Percentiles rank a stretch among this genome's conserved stretches.
Evolutionary conservation across 2,797 vertebrate genomes (phyloP).

Genomic region (Sebastes paucispinis): DNA sequence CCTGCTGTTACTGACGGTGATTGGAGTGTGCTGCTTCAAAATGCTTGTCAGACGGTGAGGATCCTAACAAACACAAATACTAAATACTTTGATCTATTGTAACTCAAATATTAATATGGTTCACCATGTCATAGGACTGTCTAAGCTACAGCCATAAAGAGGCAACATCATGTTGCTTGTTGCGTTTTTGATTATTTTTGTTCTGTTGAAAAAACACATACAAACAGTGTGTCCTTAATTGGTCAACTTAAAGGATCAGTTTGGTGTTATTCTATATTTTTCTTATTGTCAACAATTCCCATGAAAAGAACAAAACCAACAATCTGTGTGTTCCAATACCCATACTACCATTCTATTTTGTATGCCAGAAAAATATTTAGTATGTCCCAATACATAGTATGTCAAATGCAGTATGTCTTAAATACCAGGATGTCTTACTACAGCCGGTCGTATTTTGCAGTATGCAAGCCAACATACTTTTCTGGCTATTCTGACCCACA

Average conservation of each 20-base stretch:
- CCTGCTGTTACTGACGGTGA: conserved; percentile 83
- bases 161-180: neutral
- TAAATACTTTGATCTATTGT: neutral
- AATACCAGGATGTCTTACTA: too few relatives aligned
- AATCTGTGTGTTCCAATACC: neutral
- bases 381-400: too few relatives aligned
- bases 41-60: conserved; percentile 84
- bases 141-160: neutral
- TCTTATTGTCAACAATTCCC: neutral
- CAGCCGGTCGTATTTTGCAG: too few relatives aligned
- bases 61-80: neutral
- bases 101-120: neutral
- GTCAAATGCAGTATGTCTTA: too few relatives aligned
- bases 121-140: neutral
- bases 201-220: neutral
- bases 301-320: neutral
- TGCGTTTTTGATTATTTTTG: neutral
- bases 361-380: too few relatives aligned
- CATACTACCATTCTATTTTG: too few relatives aligned
- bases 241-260: neutral
- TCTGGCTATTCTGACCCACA: too few relatives aligned
- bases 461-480: too few relatives aligned
- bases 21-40: conserved; percentile 87
- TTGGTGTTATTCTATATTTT: neutral
- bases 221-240: neutral